Conservation (phyloP, 1,140 invertebrate genomes). For the Bombus superbus region DNA sequence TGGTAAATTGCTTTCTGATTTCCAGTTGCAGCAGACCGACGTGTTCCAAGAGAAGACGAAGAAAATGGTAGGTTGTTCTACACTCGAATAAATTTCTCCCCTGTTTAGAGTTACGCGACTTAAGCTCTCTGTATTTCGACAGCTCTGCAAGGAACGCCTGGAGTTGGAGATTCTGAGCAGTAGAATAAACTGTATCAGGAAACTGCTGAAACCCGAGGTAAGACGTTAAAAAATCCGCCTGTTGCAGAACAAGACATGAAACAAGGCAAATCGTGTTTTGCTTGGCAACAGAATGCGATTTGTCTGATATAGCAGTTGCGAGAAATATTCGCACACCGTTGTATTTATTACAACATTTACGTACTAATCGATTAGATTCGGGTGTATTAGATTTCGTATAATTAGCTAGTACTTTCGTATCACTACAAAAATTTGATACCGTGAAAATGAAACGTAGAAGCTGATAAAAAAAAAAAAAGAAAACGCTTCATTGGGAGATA, state of each 20-base stretch:
- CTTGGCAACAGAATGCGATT: too few relatives aligned
- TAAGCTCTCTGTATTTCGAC: slow-evolving; percentile 42
- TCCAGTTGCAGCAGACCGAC: slow-evolving; percentile 76
- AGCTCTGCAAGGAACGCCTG: slow-evolving; percentile 77
- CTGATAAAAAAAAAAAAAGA: too few relatives aligned
- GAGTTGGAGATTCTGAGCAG: slow-evolving; percentile 78
- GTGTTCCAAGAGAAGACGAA: slow-evolving; percentile 77
- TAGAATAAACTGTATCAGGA: slow-evolving; percentile 76
- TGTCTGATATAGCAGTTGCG: too few relatives aligned
- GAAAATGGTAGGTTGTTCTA: slow-evolving; percentile 73
- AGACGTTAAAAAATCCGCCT: slow-evolving; percentile 14
- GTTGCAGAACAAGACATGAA: background rate
- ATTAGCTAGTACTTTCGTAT: too few relatives aligned
- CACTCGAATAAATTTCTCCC: slow-evolving; percentile 1
- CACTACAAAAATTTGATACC: too few relatives aligned
- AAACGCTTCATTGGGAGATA: too few relatives aligned
- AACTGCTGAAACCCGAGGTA: slow-evolving; percentile 76
- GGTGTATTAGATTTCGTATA: too few relatives aligned
- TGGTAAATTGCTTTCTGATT: slow-evolving; percentile 62
- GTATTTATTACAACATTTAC: too few relatives aligned
- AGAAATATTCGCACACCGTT: too few relatives aligned
- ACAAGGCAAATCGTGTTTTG: background rate
- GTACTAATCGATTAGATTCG: too few relatives aligned
- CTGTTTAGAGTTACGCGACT: background rate
- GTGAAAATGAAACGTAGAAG: too few relatives aligned